A percentile compares a stretch with the other conserved stretches of the same genome.
phyloP scores from a whole-genome alignment of 1,140 invertebrate genomes.

The Eriocheir sinensis region DNA sequence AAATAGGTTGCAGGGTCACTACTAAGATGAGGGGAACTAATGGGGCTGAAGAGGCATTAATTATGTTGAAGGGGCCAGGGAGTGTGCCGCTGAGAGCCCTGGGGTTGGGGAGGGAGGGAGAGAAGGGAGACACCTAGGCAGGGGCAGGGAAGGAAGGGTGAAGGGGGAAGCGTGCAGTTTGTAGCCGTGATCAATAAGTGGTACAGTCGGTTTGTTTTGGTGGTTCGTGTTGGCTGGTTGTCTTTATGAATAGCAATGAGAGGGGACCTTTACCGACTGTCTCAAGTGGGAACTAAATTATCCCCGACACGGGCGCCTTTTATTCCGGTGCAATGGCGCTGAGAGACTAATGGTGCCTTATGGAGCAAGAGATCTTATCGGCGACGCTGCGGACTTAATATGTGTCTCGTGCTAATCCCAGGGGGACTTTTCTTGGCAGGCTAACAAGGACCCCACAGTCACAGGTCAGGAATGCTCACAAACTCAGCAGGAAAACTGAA shows the following conservation, averaged over 20 bases:
- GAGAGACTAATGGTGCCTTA: slow-evolving; percentile 37
- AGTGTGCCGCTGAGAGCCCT: background rate
- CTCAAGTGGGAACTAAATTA: slow-evolving; percentile 25
- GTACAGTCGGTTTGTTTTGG: background rate
- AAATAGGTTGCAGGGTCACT: slow-evolving; percentile 34
- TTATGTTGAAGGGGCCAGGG: slow-evolving; percentile 35
- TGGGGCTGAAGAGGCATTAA: background rate
- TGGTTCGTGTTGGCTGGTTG: background rate
- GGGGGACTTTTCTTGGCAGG: slow-evolving; percentile 40
- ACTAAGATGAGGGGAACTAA: slow-evolving; percentile 38
- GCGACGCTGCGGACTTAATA: slow-evolving; percentile 38
- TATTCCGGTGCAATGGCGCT: slow-evolving; percentile 15
- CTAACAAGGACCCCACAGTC: slow-evolving; percentile 28
- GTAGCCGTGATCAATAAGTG: background rate
- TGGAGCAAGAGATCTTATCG: slow-evolving; percentile 43
- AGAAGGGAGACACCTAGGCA: background rate
- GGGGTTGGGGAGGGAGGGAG: background rate
- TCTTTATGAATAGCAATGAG: slow-evolving; percentile 25
- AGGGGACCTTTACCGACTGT: background rate
- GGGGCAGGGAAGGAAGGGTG: background rate
- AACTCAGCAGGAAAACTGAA: slow-evolving; percentile 32
- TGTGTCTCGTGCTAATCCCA: slow-evolving; percentile 62
- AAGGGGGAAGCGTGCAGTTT: background rate
- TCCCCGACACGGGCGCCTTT: background rate
- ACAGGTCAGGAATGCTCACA: slow-evolving; percentile 37